Percentiles rank a stretch among this genome's conserved stretches.
These are phyloP conservation scores for Stomatorhinus ivindoensis DNA, from an alignment of 2,113 vertebrate genomes.

Conservation along the genomic window DNA sequence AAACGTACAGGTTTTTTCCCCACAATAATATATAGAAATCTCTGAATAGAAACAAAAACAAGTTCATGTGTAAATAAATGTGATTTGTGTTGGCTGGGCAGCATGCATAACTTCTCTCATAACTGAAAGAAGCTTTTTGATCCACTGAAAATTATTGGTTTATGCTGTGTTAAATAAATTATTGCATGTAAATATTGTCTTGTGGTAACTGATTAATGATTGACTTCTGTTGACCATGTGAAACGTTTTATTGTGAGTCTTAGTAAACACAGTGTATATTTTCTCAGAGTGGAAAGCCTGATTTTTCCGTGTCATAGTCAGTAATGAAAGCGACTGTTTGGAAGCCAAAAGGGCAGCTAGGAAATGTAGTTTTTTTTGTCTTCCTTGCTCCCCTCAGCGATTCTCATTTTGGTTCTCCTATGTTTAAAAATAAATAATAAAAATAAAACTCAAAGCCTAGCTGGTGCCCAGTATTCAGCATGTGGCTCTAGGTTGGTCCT, in stretches of 20 bases:
- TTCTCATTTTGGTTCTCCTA: neutral
- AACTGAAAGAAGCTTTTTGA: neutral
- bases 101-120: neutral
- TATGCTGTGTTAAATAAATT: neutral
- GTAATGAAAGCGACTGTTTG: neutral
- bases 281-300: neutral
- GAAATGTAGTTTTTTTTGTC: neutral
- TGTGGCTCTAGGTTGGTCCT: neutral
- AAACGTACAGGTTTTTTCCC: neutral
- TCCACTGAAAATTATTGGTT: neutral
- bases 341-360: neutral
- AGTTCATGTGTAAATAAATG: neutral
- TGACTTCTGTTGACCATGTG: neutral
- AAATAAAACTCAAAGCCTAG: neutral
- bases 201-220: neutral
- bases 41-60: neutral
- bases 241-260: neutral
- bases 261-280: neutral
- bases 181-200: neutral
- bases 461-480: neutral
- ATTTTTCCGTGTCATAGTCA: neutral
- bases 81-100: neutral
- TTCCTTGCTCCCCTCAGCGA: neutral
- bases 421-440: neutral
- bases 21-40: neutral